phyloP scores from a whole-genome alignment of 1,140 invertebrate genomes.

The Nebria ingens region DNA sequence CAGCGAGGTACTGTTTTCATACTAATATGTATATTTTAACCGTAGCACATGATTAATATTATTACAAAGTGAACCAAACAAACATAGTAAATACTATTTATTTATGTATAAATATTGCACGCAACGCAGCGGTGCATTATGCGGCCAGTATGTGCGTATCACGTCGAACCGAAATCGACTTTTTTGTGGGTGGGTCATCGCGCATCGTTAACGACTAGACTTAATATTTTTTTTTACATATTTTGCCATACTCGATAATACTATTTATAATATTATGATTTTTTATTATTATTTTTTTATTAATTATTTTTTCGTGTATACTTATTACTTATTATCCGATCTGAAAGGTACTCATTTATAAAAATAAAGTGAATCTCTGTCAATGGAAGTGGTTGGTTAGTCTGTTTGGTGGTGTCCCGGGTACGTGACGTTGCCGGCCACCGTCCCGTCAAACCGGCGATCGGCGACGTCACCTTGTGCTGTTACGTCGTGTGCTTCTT shows the following conservation, averaged over 20 bases:
- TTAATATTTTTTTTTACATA: neutral
- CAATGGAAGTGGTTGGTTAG: conserved; percentile 29
- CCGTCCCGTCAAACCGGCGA: neutral
- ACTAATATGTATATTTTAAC: too few species aligned
- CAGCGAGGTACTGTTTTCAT: too few species aligned
- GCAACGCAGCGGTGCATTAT: neutral
- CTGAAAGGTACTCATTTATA: conserved; percentile 25
- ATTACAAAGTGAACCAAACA: too few species aligned
- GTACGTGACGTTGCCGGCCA: neutral
- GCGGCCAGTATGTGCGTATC: neutral
- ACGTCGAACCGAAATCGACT: conserved; percentile 2
- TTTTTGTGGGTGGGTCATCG: neutral
- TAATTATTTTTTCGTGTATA: conserved; percentile 9
- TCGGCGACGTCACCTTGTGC: neutral
- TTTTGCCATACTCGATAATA: conserved; percentile 9
- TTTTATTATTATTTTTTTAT: too few species aligned
- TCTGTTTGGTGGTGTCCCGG: conserved; percentile 20
- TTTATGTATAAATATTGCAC: neutral
- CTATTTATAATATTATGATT: too few species aligned
- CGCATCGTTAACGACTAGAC: conserved; percentile 2
- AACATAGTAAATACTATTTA: too few species aligned
- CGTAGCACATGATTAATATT: too few species aligned
- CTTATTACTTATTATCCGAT: conserved; percentile 19
- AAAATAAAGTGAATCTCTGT: conserved; percentile 25
- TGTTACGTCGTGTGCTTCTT: conserved; percentile 1